Evolutionary conservation across 2,797 vertebrate species (phyloP), one percentile per base, ranked within the genome.

Genomic region (Gouania willdenowi): DNA sequence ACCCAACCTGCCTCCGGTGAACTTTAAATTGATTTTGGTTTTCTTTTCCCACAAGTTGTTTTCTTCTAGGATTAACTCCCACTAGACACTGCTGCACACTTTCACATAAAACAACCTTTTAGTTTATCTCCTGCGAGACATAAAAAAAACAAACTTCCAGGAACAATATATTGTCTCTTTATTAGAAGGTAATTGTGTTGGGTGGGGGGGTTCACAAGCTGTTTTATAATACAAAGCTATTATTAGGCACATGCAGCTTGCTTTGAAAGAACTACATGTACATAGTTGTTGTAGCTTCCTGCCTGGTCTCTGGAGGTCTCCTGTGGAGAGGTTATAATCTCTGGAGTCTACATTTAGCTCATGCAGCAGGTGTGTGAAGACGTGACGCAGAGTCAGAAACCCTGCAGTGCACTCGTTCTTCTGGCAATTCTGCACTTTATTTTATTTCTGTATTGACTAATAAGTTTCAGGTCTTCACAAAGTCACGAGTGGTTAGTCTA

Each of bases 81-180:
- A 13, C 13, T 15, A 34, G 15, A 26, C 26, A 3, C 38, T 20
- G 19, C 8, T 23, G 19, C 9, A 18, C n/a, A 20, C 7, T 6
- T 9, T 26, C 25, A 21, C 19, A 16, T 36, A 17, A 34, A 59
- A 50, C 7, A 37, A 49, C 25, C 4, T 6, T 11, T 1, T 1
- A 23, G 19, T 20, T 6, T 9, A 6, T 20, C 21, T 14, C 13
- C 21, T 25, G 14, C 38, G 8, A 2, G 6, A 14, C 2, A 24
- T 6, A 36, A 4, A 17, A 51, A 44, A 30, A 0, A 23, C 26
- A 31, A 16, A 6, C 9, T 2, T 11, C 8, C 16, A 9, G 8
- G 10, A 66, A 19, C 13, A 45, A 65, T 23, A 57, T 3, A 24
- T 50, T 33, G 49, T 24, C 11, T 30, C 25, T 82, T 82, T 72